These are phyloP conservation scores for Sinocyclocheilus anshuiensis DNA, from an alignment of 2,113 vertebrate species.

Conservation along the genomic window DNA sequence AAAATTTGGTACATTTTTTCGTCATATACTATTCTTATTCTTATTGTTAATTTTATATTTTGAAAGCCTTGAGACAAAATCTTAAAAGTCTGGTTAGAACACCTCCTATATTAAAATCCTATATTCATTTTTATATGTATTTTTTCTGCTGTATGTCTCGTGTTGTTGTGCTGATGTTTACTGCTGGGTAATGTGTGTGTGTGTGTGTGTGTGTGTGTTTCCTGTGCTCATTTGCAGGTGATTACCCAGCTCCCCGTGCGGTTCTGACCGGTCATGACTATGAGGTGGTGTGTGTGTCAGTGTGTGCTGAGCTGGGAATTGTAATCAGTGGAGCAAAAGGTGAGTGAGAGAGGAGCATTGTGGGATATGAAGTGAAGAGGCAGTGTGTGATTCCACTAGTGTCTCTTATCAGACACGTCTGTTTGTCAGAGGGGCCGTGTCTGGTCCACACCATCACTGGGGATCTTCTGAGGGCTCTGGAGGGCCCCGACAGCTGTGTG, in stretches of 20 bases:
- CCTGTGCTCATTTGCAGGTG: conserved; percentile 75
- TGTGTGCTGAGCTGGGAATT: conserved; percentile 95
- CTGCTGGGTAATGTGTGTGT: not conserved
- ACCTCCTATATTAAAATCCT: too few species aligned
- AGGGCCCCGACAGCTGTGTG: conserved; percentile 89
- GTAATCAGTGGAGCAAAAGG: conserved; percentile 99
- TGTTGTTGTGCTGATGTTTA: not conserved
- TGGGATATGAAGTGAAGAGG: not conserved
- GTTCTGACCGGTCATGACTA: conserved; percentile 96
- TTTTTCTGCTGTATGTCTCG: not conserved
- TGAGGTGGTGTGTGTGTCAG: conserved; percentile 95
- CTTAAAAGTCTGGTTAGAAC: not conserved
- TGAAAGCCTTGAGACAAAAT: not conserved
- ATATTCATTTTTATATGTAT: not conserved
- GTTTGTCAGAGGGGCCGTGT: conserved; percentile 89
- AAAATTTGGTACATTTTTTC: too few species aligned
- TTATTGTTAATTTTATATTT: not conserved
- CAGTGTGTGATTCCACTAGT: not conserved
- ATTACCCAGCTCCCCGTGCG: conserved; percentile 94
- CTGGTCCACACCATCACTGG: conserved; percentile 98
- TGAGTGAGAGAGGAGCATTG: conserved; percentile 67
- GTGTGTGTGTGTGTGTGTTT: not conserved
- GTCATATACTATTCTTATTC: too few species aligned
- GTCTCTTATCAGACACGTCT: not conserved
- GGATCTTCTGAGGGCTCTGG: conserved; percentile 92